These are phyloP conservation scores for Sinocyclocheilus anshuiensis DNA, from an alignment of 2,113 vertebrate genomes.

Conservation along the genomic window DNA sequence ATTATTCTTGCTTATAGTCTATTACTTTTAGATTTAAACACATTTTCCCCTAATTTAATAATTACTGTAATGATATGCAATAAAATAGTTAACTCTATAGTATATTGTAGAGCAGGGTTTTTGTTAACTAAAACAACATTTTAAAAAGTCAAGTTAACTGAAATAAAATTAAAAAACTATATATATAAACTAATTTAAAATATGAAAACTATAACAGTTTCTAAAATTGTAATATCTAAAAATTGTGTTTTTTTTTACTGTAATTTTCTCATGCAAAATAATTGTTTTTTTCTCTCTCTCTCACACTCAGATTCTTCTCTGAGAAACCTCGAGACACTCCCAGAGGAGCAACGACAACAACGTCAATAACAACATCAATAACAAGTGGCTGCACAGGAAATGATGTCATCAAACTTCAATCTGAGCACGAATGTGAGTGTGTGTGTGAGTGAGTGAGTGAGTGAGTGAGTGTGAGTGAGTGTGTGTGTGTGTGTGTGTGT, in stretches of 20 bases:
- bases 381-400: constrained; percentile 48
- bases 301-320: constrained; percentile 20
- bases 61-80: too few species aligned
- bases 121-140: too few species aligned
- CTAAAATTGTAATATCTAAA: too few species aligned
- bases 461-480: background rate
- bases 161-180: too few species aligned
- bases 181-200: too few species aligned
- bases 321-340: constrained; percentile 37
- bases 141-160: too few species aligned
- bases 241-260: background rate
- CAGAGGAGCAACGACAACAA: constrained; percentile 24
- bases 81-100: too few species aligned
- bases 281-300: background rate
- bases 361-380: constrained; percentile 49
- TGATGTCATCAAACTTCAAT: constrained; percentile 38
- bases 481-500: background rate
- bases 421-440: background rate
- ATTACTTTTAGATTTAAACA: background rate
- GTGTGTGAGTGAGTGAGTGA: background rate
- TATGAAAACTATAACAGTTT: background rate
- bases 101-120: too few species aligned
- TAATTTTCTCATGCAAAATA: background rate
- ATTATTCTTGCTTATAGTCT: background rate
- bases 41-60: too few species aligned